phyloP scores from a whole-genome alignment of 1,140 invertebrate genomes.

The Muscidifurax raptorellus region DNA sequence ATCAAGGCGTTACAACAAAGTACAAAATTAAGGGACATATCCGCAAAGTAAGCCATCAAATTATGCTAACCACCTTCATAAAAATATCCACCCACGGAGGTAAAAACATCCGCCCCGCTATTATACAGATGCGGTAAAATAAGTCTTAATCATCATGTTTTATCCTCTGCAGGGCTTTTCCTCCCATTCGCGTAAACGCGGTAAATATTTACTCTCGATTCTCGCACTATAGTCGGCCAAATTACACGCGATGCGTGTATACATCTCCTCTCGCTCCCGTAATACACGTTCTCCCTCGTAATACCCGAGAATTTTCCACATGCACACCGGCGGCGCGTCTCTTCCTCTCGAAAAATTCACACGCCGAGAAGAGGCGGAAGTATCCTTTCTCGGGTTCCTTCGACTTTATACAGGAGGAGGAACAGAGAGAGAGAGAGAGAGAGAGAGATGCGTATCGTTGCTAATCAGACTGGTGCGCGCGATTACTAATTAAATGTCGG shows the following conservation, averaged over 20 bases:
- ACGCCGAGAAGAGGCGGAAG: slow-evolving; percentile 27
- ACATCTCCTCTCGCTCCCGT: too few species aligned
- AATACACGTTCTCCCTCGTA: too few species aligned
- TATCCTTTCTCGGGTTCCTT: neutral
- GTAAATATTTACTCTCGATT: too few species aligned
- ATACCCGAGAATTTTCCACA: too few species aligned
- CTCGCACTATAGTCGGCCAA: too few species aligned
- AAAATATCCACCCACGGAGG: too few species aligned
- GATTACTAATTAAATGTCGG: slow-evolving; percentile 43
- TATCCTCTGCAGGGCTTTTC: too few species aligned
- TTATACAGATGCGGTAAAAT: too few species aligned
- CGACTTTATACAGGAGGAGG: too few species aligned
- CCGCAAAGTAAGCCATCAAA: neutral
- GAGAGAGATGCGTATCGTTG: slow-evolving; percentile 26
- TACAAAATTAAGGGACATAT: neutral
- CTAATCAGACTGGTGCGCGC: neutral
- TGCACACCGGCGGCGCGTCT: neutral
- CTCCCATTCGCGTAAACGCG: too few species aligned
- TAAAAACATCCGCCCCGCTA: neutral
- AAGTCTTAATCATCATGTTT: too few species aligned
- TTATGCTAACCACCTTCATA: neutral
- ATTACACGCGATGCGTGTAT: too few species aligned
- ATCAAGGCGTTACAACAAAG: neutral
- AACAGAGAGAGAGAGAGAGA: neutral
- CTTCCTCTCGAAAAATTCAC: slow-evolving; percentile 25